A percentile compares a stretch with the other conserved stretches of the same genome.
Conservation (phyloP, 2,888 invertebrate species). For the Diadegma fenestrale region DNA sequence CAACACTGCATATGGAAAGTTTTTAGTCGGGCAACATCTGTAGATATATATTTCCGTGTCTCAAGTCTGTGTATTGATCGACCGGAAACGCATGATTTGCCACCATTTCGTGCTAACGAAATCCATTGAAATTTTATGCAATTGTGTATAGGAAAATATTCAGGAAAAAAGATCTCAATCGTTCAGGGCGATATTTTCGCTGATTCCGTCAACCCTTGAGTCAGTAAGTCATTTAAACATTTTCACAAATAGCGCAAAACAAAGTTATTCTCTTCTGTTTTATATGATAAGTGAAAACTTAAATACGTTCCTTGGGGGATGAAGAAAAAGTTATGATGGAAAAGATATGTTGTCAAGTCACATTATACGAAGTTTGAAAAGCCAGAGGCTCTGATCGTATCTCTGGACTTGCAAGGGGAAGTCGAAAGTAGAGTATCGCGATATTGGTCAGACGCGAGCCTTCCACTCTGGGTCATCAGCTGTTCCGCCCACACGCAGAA, state of each 20-base stretch:
- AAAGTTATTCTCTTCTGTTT: neutral
- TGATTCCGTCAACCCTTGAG: no score
- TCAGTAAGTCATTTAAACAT: no score
- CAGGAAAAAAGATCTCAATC: neutral
- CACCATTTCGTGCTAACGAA: conserved; percentile 5
- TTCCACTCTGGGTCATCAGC: conserved; percentile 15
- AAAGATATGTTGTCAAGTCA: neutral
- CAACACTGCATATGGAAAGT: conserved; percentile 73
- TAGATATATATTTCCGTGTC: conserved; percentile 2
- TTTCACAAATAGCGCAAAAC: no score
- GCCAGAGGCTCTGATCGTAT: neutral
- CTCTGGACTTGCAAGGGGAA: neutral
- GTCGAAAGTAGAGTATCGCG: conserved; percentile 33
- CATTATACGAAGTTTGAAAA: no score
- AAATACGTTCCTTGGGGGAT: neutral
- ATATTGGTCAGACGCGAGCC: conserved; percentile 34
- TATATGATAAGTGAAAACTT: neutral
- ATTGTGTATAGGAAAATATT: neutral
- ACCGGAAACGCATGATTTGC: conserved; percentile 23
- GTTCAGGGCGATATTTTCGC: neutral
- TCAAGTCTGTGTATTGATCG: neutral
- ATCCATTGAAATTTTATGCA: conserved; percentile 21
- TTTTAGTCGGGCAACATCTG: conserved; percentile 67
- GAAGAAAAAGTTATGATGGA: neutral
- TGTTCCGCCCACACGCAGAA: neutral